These are phyloP conservation scores for Agrilus planipennis DNA, from an alignment of 1,140 invertebrate genomes.

Conservation along the genomic window DNA sequence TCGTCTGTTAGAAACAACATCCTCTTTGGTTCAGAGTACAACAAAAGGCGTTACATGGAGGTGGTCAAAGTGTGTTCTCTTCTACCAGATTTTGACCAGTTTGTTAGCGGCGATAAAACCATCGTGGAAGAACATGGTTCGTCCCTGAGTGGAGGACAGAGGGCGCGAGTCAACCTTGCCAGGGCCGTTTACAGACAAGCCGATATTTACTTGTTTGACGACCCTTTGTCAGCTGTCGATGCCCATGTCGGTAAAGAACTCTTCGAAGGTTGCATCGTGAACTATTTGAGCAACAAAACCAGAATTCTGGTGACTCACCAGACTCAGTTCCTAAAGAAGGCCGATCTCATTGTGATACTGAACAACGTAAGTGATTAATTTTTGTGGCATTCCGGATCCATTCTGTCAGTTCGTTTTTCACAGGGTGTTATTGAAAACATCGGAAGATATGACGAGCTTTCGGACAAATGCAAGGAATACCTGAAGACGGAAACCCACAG, in stretches of 20 bases:
- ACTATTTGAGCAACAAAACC: constrained; percentile 38
- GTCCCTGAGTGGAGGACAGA: constrained; percentile 59
- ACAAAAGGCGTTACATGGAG: constrained; percentile 44
- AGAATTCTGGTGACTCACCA: constrained; percentile 73
- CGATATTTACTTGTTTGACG: constrained; percentile 74
- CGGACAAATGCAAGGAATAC: too few relatives aligned
- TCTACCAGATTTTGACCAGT: constrained; percentile 50
- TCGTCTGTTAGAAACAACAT: constrained; percentile 63
- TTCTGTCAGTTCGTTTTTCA: too few relatives aligned
- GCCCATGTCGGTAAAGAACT: constrained; percentile 59
- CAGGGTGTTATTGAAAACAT: too few relatives aligned
- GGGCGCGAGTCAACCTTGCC: constrained; percentile 48
- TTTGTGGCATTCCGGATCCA: too few relatives aligned
- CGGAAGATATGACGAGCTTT: too few relatives aligned
- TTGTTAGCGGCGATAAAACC: constrained; percentile 54
- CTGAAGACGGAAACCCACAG: too few relatives aligned
- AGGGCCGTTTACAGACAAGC: constrained; percentile 54
- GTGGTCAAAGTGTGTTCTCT: constrained; percentile 53
- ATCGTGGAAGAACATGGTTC: constrained; percentile 69
- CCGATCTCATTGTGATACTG: constrained; percentile 56
- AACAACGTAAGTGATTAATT: constrained; percentile 46
- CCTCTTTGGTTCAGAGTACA: constrained; percentile 57
- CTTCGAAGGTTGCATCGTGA: constrained; percentile 53
- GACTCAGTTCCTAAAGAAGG: constrained; percentile 62
- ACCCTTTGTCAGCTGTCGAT: constrained; percentile 72